Conservation (phyloP, 2,113 vertebrate species). For the Lynx canadensis region DNA sequence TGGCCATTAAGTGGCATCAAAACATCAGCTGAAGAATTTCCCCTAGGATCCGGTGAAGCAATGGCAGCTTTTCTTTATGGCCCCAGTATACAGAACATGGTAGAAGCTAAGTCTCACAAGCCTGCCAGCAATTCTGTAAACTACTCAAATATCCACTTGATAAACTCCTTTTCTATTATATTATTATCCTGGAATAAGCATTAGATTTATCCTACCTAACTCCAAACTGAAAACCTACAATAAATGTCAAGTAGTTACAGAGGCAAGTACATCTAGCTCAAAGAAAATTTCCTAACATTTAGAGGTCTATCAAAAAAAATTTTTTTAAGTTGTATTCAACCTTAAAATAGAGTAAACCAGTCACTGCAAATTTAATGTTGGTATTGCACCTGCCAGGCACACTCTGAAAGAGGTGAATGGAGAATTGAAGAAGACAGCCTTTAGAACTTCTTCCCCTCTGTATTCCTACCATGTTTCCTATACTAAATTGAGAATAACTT, state of each 20-base stretch:
- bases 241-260: background rate
- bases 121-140: background rate
- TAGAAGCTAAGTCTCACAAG: background rate
- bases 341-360: background rate
- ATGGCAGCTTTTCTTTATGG: background rate
- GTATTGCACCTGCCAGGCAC: background rate
- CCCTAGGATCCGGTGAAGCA: background rate
- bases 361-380: slow-evolving; percentile 15
- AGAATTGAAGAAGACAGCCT: background rate
- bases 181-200: slow-evolving; percentile 7
- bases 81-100: background rate
- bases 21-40: background rate
- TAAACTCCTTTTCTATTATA: background rate
- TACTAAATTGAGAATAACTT: background rate
- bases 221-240: background rate
- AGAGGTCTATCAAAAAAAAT: background rate
- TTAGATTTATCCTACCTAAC: background rate
- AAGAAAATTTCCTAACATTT: background rate
- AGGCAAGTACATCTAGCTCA: background rate
- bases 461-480: background rate
- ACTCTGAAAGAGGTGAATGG: background rate
- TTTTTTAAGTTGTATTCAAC: background rate
- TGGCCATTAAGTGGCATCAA: background rate
- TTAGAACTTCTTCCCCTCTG: background rate
- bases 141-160: background rate